phyloP scores from a whole-genome alignment of 2,797 vertebrate species.

The Lithobates sylvaticus region DNA sequence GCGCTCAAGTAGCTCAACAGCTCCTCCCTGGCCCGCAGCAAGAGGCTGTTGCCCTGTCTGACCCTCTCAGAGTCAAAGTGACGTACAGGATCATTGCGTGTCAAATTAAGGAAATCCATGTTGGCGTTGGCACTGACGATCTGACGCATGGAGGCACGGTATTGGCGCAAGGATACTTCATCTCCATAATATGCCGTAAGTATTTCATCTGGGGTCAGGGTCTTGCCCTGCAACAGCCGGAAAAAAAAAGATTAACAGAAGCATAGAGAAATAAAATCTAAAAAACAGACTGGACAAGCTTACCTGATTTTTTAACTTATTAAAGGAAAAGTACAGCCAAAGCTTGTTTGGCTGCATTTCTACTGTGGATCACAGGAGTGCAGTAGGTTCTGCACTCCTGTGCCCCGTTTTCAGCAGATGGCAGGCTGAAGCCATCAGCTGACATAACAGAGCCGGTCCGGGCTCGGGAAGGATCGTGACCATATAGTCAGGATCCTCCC shows the following conservation, averaged over 20 bases:
- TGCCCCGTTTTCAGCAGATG: too few species aligned
- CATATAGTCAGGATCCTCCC: too few species aligned
- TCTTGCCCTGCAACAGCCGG: constrained; percentile 59
- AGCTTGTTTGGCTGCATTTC: too few species aligned
- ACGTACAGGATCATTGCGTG: constrained; percentile 79
- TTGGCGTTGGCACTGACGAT: constrained; percentile 82
- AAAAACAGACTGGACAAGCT: too few species aligned
- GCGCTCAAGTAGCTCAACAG: constrained; percentile 74
- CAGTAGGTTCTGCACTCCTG: too few species aligned
- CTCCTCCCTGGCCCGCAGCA: constrained; percentile 77
- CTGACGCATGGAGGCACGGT: constrained; percentile 82
- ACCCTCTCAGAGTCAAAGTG: constrained; percentile 87
- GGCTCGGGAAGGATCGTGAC: too few species aligned
- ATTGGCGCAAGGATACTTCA: constrained; percentile 71
- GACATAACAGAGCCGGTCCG: too few species aligned
- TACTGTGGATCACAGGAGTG: too few species aligned
- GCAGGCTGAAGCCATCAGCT: too few species aligned
- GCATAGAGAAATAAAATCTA: too few species aligned
- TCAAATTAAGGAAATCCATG: constrained; percentile 83
- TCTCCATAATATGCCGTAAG: constrained; percentile 70
- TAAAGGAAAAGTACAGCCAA: too few species aligned
- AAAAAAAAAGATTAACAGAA: not conserved
- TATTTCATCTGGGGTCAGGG: constrained; percentile 68
- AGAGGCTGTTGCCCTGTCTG: constrained; percentile 67
- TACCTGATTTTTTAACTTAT: too few species aligned